phyloP scores from a whole-genome alignment of 2,113 vertebrate genomes.

The Hepsetus odoe region DNA sequence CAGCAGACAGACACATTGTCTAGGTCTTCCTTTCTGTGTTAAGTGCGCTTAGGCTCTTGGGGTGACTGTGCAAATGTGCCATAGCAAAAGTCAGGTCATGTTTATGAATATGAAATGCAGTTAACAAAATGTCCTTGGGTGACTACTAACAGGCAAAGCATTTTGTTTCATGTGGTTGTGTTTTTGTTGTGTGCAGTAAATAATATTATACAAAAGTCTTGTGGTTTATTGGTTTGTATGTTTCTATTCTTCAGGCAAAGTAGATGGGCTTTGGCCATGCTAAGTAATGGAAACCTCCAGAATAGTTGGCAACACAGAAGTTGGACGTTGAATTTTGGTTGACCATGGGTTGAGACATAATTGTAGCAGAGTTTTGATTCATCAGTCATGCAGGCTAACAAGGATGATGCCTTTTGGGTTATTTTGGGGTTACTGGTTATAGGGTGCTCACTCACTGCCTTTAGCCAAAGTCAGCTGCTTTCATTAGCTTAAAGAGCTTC shows the following conservation, averaged over 20 bases:
- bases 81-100: background rate
- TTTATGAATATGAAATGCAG: background rate
- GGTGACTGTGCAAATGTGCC: background rate
- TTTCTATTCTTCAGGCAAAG: background rate
- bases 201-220: background rate
- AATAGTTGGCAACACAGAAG: no score
- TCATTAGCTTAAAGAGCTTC: slow-evolving; percentile 40
- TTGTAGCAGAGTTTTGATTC: no score
- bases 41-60: background rate
- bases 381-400: no score
- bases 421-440: no score
- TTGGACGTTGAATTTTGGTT: no score
- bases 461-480: slow-evolving; percentile 26
- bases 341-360: no score
- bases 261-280: no score
- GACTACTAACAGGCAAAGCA: no score
- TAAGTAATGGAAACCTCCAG: no score
- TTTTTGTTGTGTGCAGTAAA: background rate
- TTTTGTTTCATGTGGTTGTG: background rate
- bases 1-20: slow-evolving; percentile 27
- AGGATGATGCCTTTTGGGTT: no score
- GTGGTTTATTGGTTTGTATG: background rate
- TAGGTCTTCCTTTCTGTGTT: slow-evolving; percentile 16
- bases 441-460: background rate
- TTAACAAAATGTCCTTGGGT: no score